Percentiles rank a stretch among this genome's conserved stretches.
phyloP scores from a whole-genome alignment of 1,140 invertebrate genomes.

The Sycobia sp. region DNA sequence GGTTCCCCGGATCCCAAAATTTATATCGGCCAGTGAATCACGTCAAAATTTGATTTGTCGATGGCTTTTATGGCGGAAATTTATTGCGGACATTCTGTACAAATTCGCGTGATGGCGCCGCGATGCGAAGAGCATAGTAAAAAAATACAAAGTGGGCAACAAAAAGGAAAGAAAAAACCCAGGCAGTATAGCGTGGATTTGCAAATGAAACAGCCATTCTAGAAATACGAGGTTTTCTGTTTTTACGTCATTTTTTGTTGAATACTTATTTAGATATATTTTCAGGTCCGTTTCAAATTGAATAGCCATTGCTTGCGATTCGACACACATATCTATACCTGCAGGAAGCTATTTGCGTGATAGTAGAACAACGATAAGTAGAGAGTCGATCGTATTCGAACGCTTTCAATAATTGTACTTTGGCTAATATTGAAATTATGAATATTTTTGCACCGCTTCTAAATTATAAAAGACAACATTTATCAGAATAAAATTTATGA shows the following conservation, averaged over 20 bases:
- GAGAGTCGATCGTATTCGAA: too few relatives aligned
- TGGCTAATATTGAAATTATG: too few relatives aligned
- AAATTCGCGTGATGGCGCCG: slow-evolving; percentile 50
- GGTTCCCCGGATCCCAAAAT: slow-evolving; percentile 49
- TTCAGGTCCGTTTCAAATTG: neutral
- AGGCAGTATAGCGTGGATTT: slow-evolving; percentile 10
- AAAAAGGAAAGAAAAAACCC: slow-evolving; percentile 1
- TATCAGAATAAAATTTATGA: too few relatives aligned
- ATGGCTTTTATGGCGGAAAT: slow-evolving; percentile 61
- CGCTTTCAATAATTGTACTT: too few relatives aligned
- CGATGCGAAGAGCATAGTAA: slow-evolving; percentile 3
- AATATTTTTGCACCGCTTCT: too few relatives aligned
- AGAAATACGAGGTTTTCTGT: slow-evolving; percentile 17
- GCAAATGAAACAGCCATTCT: slow-evolving; percentile 22
- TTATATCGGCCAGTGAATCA: slow-evolving; percentile 62
- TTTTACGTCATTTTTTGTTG: slow-evolving; percentile 1
- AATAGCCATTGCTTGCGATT: slow-evolving; percentile 6
- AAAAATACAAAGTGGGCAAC: neutral
- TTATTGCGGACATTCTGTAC: slow-evolving; percentile 61
- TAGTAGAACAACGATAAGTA: too few relatives aligned
- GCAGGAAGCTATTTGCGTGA: too few relatives aligned
- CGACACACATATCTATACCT: too few relatives aligned
- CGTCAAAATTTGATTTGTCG: slow-evolving; percentile 64
- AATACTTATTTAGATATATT: slow-evolving; percentile 22
- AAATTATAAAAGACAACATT: too few relatives aligned